Percentiles rank a stretch among this genome's conserved stretches.
Evolutionary conservation across 2,797 vertebrate genomes (phyloP).

Genomic region (Ceyx erithaca): DNA sequence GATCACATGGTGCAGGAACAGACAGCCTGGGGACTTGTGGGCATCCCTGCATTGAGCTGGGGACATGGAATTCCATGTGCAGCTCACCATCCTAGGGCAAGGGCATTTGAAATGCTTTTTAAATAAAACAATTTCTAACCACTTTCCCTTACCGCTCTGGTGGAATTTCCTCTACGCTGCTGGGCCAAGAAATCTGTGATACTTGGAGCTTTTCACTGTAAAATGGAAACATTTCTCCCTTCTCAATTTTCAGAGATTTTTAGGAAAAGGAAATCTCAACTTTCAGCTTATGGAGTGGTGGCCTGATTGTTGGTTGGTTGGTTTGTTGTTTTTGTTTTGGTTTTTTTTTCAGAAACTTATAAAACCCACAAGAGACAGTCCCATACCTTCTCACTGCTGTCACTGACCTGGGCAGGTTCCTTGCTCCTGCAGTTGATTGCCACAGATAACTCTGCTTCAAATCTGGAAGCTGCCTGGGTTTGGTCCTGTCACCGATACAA

Average conservation of each 20-base stretch:
- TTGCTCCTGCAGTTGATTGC: not conserved
- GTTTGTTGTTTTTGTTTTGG: not conserved
- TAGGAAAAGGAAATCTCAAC: not conserved
- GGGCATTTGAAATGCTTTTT: not conserved
- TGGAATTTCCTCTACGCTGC: not conserved
- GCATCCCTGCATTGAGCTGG: not conserved
- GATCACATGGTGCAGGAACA: accelerated
- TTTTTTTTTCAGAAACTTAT: not conserved
- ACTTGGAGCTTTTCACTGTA: not conserved
- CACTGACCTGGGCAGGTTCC: not conserved
- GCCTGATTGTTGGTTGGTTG: not conserved
- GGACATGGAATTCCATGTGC: not conserved
- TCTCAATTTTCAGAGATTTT: not conserved
- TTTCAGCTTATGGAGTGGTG: not conserved
- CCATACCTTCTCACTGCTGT: not conserved
- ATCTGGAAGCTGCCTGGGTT: not conserved
- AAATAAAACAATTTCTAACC: not conserved
- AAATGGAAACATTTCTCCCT: not conserved
- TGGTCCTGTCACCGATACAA: not conserved
- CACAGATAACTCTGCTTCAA: accelerated
- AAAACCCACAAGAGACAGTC: not conserved
- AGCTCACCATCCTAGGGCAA: not conserved
- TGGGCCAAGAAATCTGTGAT: not conserved
- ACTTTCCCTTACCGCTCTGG: not conserved
- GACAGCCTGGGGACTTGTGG: not conserved